Conservation (phyloP, 2,888 invertebrate species). For the Chorisops tibialis region DNA sequence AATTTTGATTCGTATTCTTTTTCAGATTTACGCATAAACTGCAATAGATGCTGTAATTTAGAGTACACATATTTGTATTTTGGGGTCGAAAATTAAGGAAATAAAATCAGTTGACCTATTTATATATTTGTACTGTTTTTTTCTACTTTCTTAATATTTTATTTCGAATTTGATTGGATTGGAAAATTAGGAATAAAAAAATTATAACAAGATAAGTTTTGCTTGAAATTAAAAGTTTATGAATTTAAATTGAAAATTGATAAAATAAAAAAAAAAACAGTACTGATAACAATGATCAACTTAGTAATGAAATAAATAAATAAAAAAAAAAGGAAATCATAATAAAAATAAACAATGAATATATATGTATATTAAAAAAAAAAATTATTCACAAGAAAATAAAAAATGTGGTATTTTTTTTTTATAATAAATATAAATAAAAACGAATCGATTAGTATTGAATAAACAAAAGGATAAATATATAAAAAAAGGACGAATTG, state of each 20-base stretch:
- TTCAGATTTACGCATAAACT: slow-evolving; percentile 37
- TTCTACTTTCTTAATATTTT: not conserved
- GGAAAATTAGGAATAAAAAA: not conserved
- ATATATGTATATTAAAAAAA: slow-evolving; percentile 31
- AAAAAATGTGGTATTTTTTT: slow-evolving; percentile 19
- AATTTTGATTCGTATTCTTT: slow-evolving; percentile 20
- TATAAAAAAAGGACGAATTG: slow-evolving; percentile 29
- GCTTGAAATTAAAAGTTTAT: too few species aligned
- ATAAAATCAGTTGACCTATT: slow-evolving; percentile 1
- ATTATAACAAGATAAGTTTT: too few species aligned
- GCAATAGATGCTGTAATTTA: slow-evolving; percentile 40
- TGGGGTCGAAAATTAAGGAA: not conserved
- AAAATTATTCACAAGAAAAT: slow-evolving; percentile 31
- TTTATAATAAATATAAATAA: slow-evolving; percentile 30
- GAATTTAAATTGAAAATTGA: too few species aligned
- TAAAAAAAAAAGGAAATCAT: not conserved
- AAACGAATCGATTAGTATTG: slow-evolving; percentile 46
- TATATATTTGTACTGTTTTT: slow-evolving; percentile 23
- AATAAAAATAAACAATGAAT: slow-evolving; percentile 10
- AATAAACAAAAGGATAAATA: slow-evolving; percentile 35
- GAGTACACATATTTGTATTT: slow-evolving; percentile 19
- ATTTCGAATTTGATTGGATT: too few species aligned
- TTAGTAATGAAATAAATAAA: not conserved
- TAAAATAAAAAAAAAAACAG: not conserved
- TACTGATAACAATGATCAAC: too few species aligned